A percentile compares a stretch with the other conserved stretches of the same genome.
Conservation (phyloP, 2,113 vertebrate genomes). For the Leptobrachium leishanense region DNA sequence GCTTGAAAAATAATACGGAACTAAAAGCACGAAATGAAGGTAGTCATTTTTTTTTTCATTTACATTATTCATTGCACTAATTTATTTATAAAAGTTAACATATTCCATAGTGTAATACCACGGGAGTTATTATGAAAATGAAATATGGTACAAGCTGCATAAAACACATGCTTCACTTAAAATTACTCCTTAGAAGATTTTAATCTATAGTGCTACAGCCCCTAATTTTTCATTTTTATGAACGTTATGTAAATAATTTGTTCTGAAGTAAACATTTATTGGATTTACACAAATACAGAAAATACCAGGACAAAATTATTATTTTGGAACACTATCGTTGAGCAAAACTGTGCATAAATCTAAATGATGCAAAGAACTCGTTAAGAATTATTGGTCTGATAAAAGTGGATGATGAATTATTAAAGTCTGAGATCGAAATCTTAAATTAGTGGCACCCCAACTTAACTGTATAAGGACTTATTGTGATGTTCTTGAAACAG, state of each 20-base stretch:
- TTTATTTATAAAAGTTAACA: constrained; percentile 31
- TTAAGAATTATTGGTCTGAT: too few species aligned
- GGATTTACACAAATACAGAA: constrained; percentile 24
- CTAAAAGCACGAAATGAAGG: not conserved
- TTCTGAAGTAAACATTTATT: constrained; percentile 19
- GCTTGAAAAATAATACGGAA: too few species aligned
- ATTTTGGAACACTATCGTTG: not conserved
- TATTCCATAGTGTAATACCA: constrained; percentile 23
- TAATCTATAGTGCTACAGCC: not conserved
- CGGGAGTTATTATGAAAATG: constrained; percentile 36
- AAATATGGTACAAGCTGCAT: constrained; percentile 17
- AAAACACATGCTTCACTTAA: constrained; percentile 32
- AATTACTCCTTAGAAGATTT: constrained; percentile 9
- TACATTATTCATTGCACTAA: constrained; percentile 32
- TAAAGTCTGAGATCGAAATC: too few species aligned
- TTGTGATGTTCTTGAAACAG: too few species aligned
- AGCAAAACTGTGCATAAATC: not conserved
- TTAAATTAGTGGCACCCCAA: too few species aligned
- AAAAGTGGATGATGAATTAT: too few species aligned
- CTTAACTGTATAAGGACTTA: too few species aligned
- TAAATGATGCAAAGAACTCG: not conserved
- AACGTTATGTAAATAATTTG: constrained; percentile 25
- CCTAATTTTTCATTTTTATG: constrained; percentile 42
- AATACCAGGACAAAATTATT: not conserved
- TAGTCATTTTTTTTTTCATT: constrained; percentile 13